These are phyloP conservation scores for Cinclus mexicanus DNA, from an alignment of 2,113 vertebrate genomes.

Conservation along the genomic window DNA sequence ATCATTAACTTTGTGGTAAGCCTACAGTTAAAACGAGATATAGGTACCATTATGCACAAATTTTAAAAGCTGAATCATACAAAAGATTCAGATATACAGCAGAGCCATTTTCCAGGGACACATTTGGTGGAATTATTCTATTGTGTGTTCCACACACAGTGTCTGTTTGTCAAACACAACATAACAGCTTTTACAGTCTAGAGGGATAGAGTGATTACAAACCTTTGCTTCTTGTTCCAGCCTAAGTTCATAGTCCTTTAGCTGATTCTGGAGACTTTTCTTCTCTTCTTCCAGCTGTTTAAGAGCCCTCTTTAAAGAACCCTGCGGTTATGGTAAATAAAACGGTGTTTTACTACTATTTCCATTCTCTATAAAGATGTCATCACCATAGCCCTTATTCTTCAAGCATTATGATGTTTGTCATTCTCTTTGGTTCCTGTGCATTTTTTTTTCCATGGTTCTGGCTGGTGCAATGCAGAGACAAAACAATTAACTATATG, in stretches of 20 bases:
- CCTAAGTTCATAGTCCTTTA: constrained; percentile 80
- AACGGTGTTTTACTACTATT: background rate
- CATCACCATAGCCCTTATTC: background rate
- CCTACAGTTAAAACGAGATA: constrained; percentile 62
- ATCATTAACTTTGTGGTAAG: constrained; percentile 83
- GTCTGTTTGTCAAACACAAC: background rate
- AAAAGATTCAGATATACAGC: background rate
- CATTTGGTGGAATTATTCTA: background rate
- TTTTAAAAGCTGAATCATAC: background rate
- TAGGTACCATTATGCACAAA: background rate
- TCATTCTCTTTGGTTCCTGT: background rate
- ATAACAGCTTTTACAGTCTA: background rate
- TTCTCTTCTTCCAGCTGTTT: constrained; percentile 82
- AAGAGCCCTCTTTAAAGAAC: constrained; percentile 77
- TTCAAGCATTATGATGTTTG: background rate
- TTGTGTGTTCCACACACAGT: background rate
- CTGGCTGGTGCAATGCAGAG: background rate
- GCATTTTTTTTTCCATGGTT: background rate
- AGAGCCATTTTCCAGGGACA: background rate
- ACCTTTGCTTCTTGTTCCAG: constrained; percentile 88
- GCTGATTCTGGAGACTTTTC: constrained; percentile 77
- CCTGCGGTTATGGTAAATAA: constrained; percentile 68
- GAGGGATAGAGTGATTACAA: background rate
- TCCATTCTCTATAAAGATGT: background rate
- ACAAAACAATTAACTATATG: background rate